Percentiles rank a stretch among this genome's conserved stretches.
Conservation (phyloP, 2,113 vertebrate species). For the Ictalurus furcatus region DNA sequence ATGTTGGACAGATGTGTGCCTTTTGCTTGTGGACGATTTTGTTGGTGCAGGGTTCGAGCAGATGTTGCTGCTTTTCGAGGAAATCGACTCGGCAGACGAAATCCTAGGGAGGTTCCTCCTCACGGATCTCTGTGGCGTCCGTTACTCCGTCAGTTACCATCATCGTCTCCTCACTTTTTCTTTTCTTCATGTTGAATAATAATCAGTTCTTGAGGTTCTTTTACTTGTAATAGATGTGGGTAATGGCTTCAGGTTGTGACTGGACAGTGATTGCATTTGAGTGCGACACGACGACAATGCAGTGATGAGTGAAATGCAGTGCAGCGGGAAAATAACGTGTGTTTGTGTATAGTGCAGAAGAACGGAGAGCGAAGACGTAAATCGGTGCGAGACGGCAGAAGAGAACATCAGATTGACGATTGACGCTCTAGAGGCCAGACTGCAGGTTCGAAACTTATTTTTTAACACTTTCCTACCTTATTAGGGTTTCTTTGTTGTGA, state of each 20-base stretch:
- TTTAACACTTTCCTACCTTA: no score
- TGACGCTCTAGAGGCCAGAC: slow-evolving; percentile 80
- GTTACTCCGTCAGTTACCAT: slow-evolving; percentile 77
- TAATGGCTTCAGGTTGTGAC: no score
- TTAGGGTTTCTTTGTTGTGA: neutral
- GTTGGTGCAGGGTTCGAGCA: slow-evolving; percentile 85
- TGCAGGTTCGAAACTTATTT: slow-evolving; percentile 74
- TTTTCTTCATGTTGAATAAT: neutral
- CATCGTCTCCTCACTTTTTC: neutral
- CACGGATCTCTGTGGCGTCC: slow-evolving; percentile 81
- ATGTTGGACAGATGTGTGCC: slow-evolving; percentile 78
- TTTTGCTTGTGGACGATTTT: slow-evolving; percentile 86
- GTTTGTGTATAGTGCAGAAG: slow-evolving; percentile 54
- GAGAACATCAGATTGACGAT: slow-evolving; percentile 78
- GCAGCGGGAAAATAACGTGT: neutral
- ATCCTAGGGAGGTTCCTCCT: slow-evolving; percentile 74
- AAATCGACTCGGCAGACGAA: slow-evolving; percentile 56
- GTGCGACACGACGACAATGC: no score
- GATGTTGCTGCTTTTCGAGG: slow-evolving; percentile 80
- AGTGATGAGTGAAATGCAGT: no score
- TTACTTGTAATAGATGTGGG: neutral
- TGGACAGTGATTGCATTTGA: no score
- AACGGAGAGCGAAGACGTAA: slow-evolving; percentile 43
- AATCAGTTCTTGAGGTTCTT: neutral
- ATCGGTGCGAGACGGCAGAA: slow-evolving; percentile 59